These are phyloP conservation scores for Epinotia brunnichana DNA, from an alignment of 2,888 invertebrate genomes.

Conservation along the genomic window DNA sequence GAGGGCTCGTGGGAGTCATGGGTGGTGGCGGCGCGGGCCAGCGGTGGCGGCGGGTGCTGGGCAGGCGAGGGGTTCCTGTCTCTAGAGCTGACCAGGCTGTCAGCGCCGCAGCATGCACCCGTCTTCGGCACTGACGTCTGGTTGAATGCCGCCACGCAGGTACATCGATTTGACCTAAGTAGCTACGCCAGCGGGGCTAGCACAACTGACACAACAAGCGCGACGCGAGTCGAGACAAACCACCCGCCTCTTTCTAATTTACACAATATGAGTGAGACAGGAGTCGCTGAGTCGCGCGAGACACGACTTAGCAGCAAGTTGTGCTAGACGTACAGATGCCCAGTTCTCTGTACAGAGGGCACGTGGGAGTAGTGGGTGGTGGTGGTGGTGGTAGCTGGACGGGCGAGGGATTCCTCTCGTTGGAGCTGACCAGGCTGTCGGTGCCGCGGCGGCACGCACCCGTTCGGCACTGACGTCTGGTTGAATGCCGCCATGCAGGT, in stretches of 20 bases:
- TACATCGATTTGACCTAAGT: conserved; percentile 38
- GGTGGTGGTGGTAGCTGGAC: conserved; percentile 59
- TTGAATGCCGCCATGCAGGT: conserved; percentile 67
- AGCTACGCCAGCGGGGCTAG: too few relatives aligned
- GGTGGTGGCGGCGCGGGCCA: conserved; percentile 40
- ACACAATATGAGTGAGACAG: too few relatives aligned
- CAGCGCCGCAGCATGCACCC: conserved; percentile 57
- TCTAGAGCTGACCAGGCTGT: conserved; percentile 60
- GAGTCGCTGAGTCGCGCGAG: too few relatives aligned
- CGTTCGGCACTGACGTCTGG: conserved; percentile 63
- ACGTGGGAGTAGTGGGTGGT: conserved; percentile 23
- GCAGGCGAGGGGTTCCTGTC: conserved; percentile 59
- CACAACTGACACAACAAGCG: too few relatives aligned
- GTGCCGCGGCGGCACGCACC: conserved; percentile 57
- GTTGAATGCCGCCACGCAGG: conserved; percentile 70
- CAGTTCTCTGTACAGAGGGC: conserved; percentile 19
- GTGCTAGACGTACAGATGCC: too few relatives aligned
- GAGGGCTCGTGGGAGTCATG: conserved; percentile 25
- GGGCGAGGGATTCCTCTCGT: conserved; percentile 60
- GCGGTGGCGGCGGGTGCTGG: conserved; percentile 61
- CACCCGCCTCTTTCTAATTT: too few relatives aligned
- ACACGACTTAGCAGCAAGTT: too few relatives aligned
- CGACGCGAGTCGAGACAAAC: too few relatives aligned
- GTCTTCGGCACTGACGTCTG: conserved; percentile 61
- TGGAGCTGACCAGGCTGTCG: conserved; percentile 60